Conservation (phyloP, 2,888 invertebrate genomes). For the Archips xylosteana region DNA sequence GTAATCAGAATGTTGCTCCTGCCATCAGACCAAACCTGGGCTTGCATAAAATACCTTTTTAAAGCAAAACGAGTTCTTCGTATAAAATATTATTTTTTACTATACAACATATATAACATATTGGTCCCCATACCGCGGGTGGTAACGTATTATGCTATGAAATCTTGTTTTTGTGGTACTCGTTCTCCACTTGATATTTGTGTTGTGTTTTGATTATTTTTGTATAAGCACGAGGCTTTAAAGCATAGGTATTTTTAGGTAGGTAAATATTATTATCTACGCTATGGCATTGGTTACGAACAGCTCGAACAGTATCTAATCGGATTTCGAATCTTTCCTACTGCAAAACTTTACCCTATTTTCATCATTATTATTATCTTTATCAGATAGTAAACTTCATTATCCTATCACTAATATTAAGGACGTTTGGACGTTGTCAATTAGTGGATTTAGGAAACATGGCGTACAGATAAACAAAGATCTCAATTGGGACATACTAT, state of each 20-base stretch:
- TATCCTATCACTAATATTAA: too few species aligned
- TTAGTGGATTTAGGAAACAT: too few species aligned
- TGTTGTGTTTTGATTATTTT: not conserved
- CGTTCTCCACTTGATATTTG: not conserved
- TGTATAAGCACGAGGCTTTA: not conserved
- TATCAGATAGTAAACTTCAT: too few species aligned
- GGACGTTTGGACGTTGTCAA: too few species aligned
- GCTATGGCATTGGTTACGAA: not conserved
- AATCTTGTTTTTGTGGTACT: not conserved
- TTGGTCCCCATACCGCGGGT: not conserved
- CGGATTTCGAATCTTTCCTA: not conserved
- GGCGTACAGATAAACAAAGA: too few species aligned
- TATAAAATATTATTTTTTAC: conserved; percentile 18
- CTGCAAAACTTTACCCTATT: not conserved
- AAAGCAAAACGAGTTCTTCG: conserved; percentile 24
- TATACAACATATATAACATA: not conserved
- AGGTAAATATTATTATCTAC: not conserved
- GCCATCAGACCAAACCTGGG: conserved; percentile 30
- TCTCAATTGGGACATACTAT: too few species aligned
- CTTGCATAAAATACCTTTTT: conserved; percentile 20
- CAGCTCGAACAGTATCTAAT: not conserved
- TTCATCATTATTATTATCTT: not conserved
- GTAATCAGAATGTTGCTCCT: conserved; percentile 17
- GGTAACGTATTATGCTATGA: not conserved
- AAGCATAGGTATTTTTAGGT: not conserved